Conservation (phyloP, 92 coral and sea anemone genomes). For the Zoanthus sansibaricus region DNA sequence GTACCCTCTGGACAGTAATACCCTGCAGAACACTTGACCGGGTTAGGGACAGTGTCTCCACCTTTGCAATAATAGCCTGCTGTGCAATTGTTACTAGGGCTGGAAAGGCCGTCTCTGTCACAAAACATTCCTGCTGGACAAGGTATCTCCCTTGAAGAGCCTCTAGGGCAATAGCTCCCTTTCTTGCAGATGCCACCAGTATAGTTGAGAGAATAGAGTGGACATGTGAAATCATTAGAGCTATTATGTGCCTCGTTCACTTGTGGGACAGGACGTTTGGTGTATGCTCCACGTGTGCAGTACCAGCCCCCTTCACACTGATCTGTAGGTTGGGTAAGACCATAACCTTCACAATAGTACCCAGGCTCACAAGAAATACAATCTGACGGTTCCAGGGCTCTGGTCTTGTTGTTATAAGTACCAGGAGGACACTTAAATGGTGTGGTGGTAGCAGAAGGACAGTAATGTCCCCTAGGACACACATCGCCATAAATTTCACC, state of each 20-base stretch:
- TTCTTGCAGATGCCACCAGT: slow-evolving; percentile 92
- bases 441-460: slow-evolving; percentile 86
- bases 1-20: slow-evolving; percentile 91
- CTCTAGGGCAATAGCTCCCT: slow-evolving; percentile 88
- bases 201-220: slow-evolving; percentile 92
- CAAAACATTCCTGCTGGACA: slow-evolving; percentile 91
- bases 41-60: slow-evolving; percentile 78
- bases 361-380: slow-evolving; percentile 97
- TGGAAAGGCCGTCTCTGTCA: slow-evolving; percentile 76
- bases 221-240: slow-evolving; percentile 91
- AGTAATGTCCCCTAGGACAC: slow-evolving; percentile 89
- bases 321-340: slow-evolving; percentile 79
- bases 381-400: slow-evolving; percentile 79
- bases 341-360: slow-evolving; percentile 91
- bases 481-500: slow-evolving; percentile 80
- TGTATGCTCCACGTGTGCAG: slow-evolving; percentile 87
- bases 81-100: slow-evolving; percentile 86
- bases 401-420: slow-evolving; percentile 85
- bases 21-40: slow-evolving; percentile 85
- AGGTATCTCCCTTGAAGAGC: slow-evolving; percentile 79
- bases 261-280: slow-evolving; percentile 77
- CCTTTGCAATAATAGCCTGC: slow-evolving; percentile 91
- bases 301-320: slow-evolving; percentile 96
- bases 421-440: slow-evolving; percentile 99
- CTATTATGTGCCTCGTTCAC: slow-evolving; percentile 69